Evolutionary conservation across 2,797 vertebrate genomes (phyloP), one percentile per base, ranked within the genome.

Genomic region (Phoxinus dragarum): DNA sequence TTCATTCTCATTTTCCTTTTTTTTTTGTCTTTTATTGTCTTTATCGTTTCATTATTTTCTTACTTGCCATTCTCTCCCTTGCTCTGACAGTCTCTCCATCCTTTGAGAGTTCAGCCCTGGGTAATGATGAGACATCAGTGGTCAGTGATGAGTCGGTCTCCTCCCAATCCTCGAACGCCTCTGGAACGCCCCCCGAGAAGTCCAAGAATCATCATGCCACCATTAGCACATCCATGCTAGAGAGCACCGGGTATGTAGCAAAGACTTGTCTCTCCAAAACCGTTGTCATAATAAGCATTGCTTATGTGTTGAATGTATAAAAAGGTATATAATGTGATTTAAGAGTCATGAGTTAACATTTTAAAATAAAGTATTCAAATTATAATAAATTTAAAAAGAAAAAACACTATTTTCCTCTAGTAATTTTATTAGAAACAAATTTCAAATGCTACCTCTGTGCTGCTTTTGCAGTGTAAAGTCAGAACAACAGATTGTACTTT

Each of bases 111-210:
- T 91, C 94, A 88, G 93, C 78, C 84, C 91, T 91, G 66, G 92
- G 92, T 4, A 94, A 93, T 85, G 98, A 99, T 78, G 96, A 97
- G 77, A 96, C 96, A 0, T 97, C 96, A 9, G 95, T 95, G 85
- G 96, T 97, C 89, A 99, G 97, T 90, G 96, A 95, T 19, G 98
- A 99, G 92, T 98, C 98, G 0, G 96, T 97, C 38, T 98, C 97
- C 21, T 98, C 97, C 34, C 96, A 97, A 5, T 97, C 98, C 21
- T 98, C 97, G 0, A 95, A 94, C 0, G 94, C 93, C 84, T 95
- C 95, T 2, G 96, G 94, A 47, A 95, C 93, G n/a, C 92, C 95
- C 0, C 88, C 92, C 0, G 95, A 95, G 81, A 94, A 92, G 89
- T 94, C 93, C 1, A 96, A 90, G 83, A 93, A 95, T 85, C 93